These are phyloP conservation scores for Erebia palarica DNA, from an alignment of 2,888 invertebrate genomes.

Conservation along the genomic window DNA sequence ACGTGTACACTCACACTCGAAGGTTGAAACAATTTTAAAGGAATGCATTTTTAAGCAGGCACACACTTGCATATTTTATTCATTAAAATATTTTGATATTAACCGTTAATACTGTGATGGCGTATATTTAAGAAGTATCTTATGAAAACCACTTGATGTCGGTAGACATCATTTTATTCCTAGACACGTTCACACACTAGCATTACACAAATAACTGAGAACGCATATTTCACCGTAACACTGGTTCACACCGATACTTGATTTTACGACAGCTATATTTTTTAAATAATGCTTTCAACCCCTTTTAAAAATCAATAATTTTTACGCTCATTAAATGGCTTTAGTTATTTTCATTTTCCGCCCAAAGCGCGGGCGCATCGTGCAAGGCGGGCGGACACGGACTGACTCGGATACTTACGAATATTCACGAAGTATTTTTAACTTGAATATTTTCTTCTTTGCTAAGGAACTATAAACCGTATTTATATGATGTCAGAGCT, in stretches of 20 bases:
- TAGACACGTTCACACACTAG: constrained; percentile 34
- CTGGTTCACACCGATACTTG: not conserved
- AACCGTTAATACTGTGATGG: constrained; percentile 18
- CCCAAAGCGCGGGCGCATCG: constrained; percentile 68
- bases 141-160: constrained; percentile 33
- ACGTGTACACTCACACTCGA: constrained; percentile 58
- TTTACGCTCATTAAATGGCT: not conserved
- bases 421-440: constrained; percentile 74
- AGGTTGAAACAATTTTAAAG: constrained; percentile 56
- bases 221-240: constrained; percentile 27
- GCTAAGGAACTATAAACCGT: constrained; percentile 39
- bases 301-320: not conserved
- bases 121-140: constrained; percentile 21
- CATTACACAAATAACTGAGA: constrained; percentile 36
- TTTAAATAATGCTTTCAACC: not conserved
- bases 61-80: constrained; percentile 10
- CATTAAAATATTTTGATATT: not conserved
- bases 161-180: constrained; percentile 35
- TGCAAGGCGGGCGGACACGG: constrained; percentile 68
- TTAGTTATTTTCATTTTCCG: constrained; percentile 41
- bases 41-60: constrained; percentile 61
- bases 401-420: constrained; percentile 62
- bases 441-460: constrained; percentile 56
- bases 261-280: not conserved
- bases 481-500: constrained; percentile 43